Base-by-base conservation (phyloP, 2,113 vertebrate genomes). In the Cyprichromis sp. region DNA sequence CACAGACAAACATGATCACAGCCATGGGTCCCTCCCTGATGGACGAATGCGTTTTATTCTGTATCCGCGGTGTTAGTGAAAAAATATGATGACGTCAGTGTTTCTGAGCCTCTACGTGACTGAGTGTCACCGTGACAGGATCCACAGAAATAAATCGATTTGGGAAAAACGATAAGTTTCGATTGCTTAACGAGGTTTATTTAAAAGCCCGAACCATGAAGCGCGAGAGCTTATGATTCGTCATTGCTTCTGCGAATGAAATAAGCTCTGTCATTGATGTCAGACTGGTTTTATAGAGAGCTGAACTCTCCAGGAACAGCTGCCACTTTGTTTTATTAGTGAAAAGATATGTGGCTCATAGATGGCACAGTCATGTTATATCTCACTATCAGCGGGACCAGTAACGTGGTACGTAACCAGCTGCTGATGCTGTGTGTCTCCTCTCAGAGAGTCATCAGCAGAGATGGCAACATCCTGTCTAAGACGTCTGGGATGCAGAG, bases 371-470 rank as follows among this genome's bases (percentile, higher is more conserved):
- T 8, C 63, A 40, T 8, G 31, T 40, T 13, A 2, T 21, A 12
- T 14, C 38, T 6, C 4, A 24, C n/a, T 3, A 3, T 31, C 9
- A 50, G 16, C 13, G 4, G 16, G 9, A 73, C 68, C 21, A 50
- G 3, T 13, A 52, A n/a, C 4, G 26, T 29, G 6, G 45, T 31
- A 52, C 26, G 0, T 78, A 31, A 78, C 47, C 45, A 29, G 42
- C 24, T 8, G 71, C 9, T 50, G 24, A 50, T 52, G 19, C 29
- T 42, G 11, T 42, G 6, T 47, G 19, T 42, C 10, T 47, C 21
- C 38, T 17, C 12, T 87, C 95, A 97, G 96, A 94, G 97, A 94
- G 97, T 97, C 96, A 96, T 95, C 94, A 97, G 97, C 95, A 98
- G 97, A 76, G 98, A 95, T 2, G 89, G 90, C 4, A 93, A 88